Evolutionary conservation across 2,113 vertebrate genomes (phyloP).

Genomic region (Alosa alosa): DNA sequence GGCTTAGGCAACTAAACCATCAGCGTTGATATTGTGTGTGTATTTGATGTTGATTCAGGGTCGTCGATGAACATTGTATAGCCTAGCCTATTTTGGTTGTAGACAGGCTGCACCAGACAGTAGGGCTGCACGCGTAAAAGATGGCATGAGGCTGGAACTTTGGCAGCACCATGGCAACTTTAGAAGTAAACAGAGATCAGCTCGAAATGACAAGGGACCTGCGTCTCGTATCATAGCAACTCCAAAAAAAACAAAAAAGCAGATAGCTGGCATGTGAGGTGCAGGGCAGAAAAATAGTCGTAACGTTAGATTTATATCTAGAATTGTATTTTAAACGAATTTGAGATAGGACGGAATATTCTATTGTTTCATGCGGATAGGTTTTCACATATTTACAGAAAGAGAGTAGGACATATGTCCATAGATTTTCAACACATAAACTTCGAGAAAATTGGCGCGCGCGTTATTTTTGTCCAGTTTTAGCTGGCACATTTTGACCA

Average conservation of each 20-base stretch:
- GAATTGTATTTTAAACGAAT: background rate
- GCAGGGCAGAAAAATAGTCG: background rate
- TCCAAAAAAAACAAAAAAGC: constrained; percentile 30
- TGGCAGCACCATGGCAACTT: constrained; percentile 49
- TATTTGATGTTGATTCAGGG: background rate
- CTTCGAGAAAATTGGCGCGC: background rate
- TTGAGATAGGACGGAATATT: background rate
- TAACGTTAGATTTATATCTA: background rate
- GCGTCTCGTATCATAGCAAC: constrained; percentile 55
- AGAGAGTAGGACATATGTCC: background rate
- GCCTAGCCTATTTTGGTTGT: too few relatives aligned
- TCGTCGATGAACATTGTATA: background rate
- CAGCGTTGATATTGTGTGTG: background rate
- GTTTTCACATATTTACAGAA: background rate
- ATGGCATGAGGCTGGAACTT: background rate
- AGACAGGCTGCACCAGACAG: too few relatives aligned
- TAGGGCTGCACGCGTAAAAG: too few relatives aligned
- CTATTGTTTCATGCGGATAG: background rate
- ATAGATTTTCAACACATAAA: background rate
- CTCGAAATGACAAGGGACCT: constrained; percentile 27
- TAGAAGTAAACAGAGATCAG: constrained; percentile 23
- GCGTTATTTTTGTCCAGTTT: background rate
- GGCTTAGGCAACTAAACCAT: too few relatives aligned
- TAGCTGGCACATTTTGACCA: background rate
- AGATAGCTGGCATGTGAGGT: background rate